Percentiles rank a stretch among this genome's conserved stretches.
phyloP scores from a whole-genome alignment of 2,797 vertebrate genomes.

The Brotogeris chrysoptera region DNA sequence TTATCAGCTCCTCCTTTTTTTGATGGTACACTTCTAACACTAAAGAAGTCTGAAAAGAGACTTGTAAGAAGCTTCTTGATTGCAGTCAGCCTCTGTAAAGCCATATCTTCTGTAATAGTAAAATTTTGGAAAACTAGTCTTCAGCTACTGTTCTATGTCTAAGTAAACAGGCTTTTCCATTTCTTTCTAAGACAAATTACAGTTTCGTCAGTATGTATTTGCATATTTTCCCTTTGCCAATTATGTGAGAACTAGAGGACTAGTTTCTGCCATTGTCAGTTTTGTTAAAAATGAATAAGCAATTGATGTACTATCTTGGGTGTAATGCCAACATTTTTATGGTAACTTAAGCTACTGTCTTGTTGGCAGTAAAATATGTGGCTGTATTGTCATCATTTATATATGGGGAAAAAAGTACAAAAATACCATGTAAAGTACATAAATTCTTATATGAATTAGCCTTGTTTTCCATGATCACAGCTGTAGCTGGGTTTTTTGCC shows the following conservation, averaged over 20 bases:
- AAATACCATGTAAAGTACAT: neutral
- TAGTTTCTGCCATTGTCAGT: neutral
- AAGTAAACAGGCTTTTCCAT: neutral
- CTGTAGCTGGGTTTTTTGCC: neutral
- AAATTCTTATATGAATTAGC: neutral
- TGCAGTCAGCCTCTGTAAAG: neutral
- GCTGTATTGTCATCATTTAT: neutral
- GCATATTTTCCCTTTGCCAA: neutral
- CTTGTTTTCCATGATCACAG: neutral
- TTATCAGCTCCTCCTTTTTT: neutral
- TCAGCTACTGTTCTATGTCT: neutral
- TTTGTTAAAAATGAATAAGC: neutral
- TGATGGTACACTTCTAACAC: neutral
- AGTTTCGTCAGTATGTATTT: neutral
- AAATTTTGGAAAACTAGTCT: neutral
- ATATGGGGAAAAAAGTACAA: neutral
- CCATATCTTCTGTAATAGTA: neutral
- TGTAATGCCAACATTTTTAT: neutral
- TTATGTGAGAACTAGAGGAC: neutral
- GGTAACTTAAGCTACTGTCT: neutral
- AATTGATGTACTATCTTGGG: neutral
- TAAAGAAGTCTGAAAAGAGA: neutral
- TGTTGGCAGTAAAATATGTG: neutral
- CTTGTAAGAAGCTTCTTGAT: neutral
- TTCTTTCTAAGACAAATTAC: neutral